phyloP scores from a whole-genome alignment of 2,888 invertebrate species.

The Eupithecia pulchellata region DNA sequence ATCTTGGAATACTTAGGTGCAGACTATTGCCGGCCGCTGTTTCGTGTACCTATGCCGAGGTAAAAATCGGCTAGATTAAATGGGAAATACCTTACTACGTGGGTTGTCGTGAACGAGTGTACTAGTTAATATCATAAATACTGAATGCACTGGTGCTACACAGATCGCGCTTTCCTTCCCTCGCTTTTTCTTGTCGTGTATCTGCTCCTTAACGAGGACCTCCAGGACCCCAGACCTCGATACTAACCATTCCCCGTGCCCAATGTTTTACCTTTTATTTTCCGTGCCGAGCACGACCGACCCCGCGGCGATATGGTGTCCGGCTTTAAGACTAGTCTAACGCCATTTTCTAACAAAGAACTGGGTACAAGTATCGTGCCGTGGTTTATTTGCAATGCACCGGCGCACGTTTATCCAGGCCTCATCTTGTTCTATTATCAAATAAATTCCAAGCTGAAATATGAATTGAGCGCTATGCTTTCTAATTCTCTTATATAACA shows the following conservation, averaged over 20 bases:
- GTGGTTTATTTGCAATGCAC: slow-evolving; percentile 74
- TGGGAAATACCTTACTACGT: background rate
- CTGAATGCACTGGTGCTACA: background rate
- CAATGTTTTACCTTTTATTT: slow-evolving; percentile 77
- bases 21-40: background rate
- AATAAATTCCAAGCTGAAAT: slow-evolving; percentile 27
- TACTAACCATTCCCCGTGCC: slow-evolving; percentile 77
- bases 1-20: background rate
- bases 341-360: slow-evolving; percentile 75
- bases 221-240: slow-evolving; percentile 71
- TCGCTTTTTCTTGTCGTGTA: background rate
- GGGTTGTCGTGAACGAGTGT: background rate
- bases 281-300: slow-evolving; percentile 68
- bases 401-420: slow-evolving; percentile 65
- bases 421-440: slow-evolving; percentile 57
- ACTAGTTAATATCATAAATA: background rate
- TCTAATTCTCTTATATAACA: slow-evolving; percentile 9
- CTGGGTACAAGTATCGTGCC: slow-evolving; percentile 61
- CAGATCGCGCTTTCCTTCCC: background rate
- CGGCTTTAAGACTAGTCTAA: slow-evolving; percentile 60
- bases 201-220: slow-evolving; percentile 53
- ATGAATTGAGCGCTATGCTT: slow-evolving; percentile 18
- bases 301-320: slow-evolving; percentile 64
- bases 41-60: background rate
- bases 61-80: background rate